phyloP scores from a whole-genome alignment of 2,888 invertebrate species.

The Philonicus albiceps region DNA sequence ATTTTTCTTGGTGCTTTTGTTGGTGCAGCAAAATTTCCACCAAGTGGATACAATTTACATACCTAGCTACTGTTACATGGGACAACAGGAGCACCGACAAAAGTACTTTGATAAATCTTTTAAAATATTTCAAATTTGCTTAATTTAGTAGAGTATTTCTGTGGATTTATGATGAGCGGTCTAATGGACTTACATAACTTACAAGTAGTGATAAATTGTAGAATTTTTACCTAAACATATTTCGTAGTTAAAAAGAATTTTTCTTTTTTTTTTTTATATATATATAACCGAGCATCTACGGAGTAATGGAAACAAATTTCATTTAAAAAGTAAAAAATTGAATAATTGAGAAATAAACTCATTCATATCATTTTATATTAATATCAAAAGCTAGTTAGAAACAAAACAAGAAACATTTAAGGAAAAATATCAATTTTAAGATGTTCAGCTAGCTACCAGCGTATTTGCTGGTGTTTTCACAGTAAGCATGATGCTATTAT shows the following conservation, averaged over 20 bases:
- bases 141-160: constrained; percentile 10
- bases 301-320: background rate
- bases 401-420: background rate
- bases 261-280: background rate
- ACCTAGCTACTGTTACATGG: background rate
- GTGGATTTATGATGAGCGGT: constrained; percentile 1
- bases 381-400: constrained; percentile 18
- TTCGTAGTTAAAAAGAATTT: constrained; percentile 4
- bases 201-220: constrained; percentile 13
- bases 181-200: background rate
- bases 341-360: background rate
- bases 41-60: background rate
- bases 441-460: background rate
- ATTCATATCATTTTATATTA: constrained; percentile 27
- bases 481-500: background rate
- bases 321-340: background rate
- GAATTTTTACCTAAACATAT: constrained; percentile 20
- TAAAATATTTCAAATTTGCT: constrained; percentile 11
- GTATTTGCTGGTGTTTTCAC: background rate
- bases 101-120: background rate
- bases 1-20: background rate
- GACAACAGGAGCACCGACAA: background rate
- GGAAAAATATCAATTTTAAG: background rate
- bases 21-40: background rate
- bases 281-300: background rate